Evolutionary conservation across 2,113 vertebrate genomes (phyloP), one percentile per base, ranked within the genome.

Genomic region (Silurus asotus): DNA sequence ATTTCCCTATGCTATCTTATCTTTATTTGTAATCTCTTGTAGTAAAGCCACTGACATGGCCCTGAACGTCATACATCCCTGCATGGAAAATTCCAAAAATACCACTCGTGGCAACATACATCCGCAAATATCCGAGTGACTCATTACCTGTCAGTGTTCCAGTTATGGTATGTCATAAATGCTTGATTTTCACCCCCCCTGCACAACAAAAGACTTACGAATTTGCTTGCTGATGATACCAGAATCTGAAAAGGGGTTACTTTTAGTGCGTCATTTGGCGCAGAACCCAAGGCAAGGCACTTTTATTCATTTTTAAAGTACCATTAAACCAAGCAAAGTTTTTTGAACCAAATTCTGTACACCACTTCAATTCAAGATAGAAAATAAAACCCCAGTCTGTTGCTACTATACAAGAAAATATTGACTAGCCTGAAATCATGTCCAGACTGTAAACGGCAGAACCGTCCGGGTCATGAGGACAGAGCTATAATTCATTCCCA

Each of bases 401-500:
- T 56, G 64, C 61, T n/a, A 58, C 11, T 8, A 28, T 61, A 37
- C 13, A 37, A 7, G 6, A 65, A 81, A 23, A 55, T 15, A 74
- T 61, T 19, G 58, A 23, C 78, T 55, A n/a, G 65, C 48, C 58
- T 74, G 4, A 8, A 58, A 75, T 81, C 56, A 75, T 45, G 59
- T 84, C 82, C 72, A 79, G 25, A 81, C 59, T 59, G 65, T 70
- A 70, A 58, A 37, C 49, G 49, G 9, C 48, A 82, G n/a, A 51
- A 51, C 72, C 55, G 85, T 75, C 79, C 75, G 79, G 85, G 85
- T 86, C 78, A 28, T 45, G 85, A 86, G 85, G 85, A 81, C 58
- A 75, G 67, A 72, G 85, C 79, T 82, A 37, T 85, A 85, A 85
- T 58, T 85, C 83, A 88, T 84, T 76, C 77, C 77, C 28, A 53